Base-by-base conservation (phyloP, 2,797 vertebrate species). In the Myotis findleyi region DNA sequence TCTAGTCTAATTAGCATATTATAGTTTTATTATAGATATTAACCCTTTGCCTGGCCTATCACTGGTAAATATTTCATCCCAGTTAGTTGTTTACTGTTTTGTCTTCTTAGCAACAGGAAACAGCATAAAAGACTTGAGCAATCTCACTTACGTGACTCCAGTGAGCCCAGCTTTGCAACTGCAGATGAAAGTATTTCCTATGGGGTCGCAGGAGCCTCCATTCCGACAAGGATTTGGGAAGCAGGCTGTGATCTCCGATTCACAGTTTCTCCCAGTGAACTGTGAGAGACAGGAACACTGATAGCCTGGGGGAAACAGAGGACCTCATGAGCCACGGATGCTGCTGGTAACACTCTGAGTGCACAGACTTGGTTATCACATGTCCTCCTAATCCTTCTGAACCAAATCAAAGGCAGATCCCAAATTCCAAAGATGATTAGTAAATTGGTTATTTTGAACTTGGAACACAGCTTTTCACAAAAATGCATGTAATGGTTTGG, bases 211-310 rank as follows among this genome's bases (percentile, higher is more conserved):
- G 0, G 98, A 98, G 0, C 99, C 99, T 47, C 99, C 98, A 0
- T 99, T 99, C 89, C 98, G 99, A 97, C 99, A 99, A 0, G 99
- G 99, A 97, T 99, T 99, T 62, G 99, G 99, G 94, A 99, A 99
- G 96, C 99, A 99, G 16, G 99, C 99, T 3, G 99, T 99, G 96
- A 99, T 99, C 98, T 99, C 99, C 0, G 99, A 99, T 97, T 99
- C 99, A 98, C 99, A 99, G 97, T 99, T 99, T 91, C 98, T 99
- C 55, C 99, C 99, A 0, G 99, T 99, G 98, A 99, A 99, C 97
- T 99, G 99, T 75, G 99, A 98, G 79, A 98, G 98, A 96, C 99
- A 99, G 97, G 97, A 99, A 97, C 99, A 99, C 53, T 99, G 99
- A 96, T 99, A 99, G 30, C 99, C 99, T 99, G 96, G 79, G 79